Base-by-base conservation (phyloP, 2,888 invertebrate species). In the Euzophera pinguis region DNA sequence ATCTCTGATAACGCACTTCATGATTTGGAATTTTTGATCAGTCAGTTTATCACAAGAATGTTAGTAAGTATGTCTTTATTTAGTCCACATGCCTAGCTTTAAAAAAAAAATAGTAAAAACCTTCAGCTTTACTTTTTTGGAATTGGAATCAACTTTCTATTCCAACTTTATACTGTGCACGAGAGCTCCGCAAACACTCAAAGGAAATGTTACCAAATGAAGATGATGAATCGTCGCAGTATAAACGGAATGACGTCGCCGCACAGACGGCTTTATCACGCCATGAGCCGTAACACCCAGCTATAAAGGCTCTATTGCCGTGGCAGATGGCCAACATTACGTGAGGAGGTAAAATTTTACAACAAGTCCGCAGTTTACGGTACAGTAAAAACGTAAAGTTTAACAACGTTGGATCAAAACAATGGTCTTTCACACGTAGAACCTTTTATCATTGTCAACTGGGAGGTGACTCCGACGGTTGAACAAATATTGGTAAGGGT, bases 221-320 rank as follows among this genome's bases (percentile, higher is more conserved):
- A 45, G 45, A 45, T 14, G 45, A 45, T 45, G 45, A 45, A 45
- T 45, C 45, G 45, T 12, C 45, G 45, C 45, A 45, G 45, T 45
- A 45, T 45, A 45, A 45, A 32, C 45, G 45, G 6, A 45, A 45
- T 12, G 45, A 45, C 45, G 16, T 45, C 32, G 34, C 45, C 8
- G 14, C 16, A 39, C 39, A 16, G 22, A 45, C 27, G 43, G 22
- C 45, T 45, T 8, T 14, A 45, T 45, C 32, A 5, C 32, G 32
- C 32, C 27, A 27, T 45, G 45, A 32, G 16, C 45, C 34, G 32
- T 32, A 34, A 16, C 32, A 32, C 14, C 14, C 10, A 1, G 45
- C 32, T 16, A 32, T 45, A 45, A 45, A 45, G 45, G 6, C 32
- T 14, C 10, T 34, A 45, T 45, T 45, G 45, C 45, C 10, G 3